Conservation (phyloP, 53 echinoderm and acorn worm species). For the Apostichopus leukothele region DNA sequence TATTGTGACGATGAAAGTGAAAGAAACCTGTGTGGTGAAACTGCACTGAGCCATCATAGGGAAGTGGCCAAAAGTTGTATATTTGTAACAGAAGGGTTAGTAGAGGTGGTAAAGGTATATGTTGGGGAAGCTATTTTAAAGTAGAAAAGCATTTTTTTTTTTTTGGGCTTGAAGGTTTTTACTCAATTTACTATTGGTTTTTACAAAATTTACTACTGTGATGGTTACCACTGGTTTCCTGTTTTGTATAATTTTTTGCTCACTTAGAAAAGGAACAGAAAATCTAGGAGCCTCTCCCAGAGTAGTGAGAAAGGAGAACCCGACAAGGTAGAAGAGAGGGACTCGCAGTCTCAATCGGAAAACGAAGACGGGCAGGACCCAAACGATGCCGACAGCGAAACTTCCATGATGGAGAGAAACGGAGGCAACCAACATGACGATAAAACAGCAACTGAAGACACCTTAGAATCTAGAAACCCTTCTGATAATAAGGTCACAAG, state of each 20-base stretch:
- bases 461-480: conserved; percentile 14
- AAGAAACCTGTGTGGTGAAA: too few species aligned
- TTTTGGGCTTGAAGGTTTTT: too few species aligned
- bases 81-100: too few species aligned
- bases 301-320: conserved; percentile 6
- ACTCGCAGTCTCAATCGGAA: conserved; percentile 78
- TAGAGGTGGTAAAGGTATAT: too few species aligned
- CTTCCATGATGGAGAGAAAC: conserved; percentile 85
- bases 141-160: too few species aligned
- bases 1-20: too few species aligned
- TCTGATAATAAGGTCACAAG: conserved; percentile 6
- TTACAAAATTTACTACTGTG: too few species aligned
- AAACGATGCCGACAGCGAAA: conserved; percentile 97
- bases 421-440: conserved; percentile 45
- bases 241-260: background rate
- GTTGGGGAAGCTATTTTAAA: too few species aligned
- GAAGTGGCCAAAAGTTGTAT: too few species aligned
- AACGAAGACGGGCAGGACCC: conserved; percentile 81
- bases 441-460: conserved; percentile 39
- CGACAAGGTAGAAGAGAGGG: conserved; percentile 41
- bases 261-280: conserved; percentile 53
- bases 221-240: too few species aligned
- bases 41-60: too few species aligned
- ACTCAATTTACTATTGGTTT: too few species aligned
- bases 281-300: conserved; percentile 53